Evolutionary conservation across 2,113 vertebrate genomes (phyloP).

Genomic region (Nerophis ophidion): DNA sequence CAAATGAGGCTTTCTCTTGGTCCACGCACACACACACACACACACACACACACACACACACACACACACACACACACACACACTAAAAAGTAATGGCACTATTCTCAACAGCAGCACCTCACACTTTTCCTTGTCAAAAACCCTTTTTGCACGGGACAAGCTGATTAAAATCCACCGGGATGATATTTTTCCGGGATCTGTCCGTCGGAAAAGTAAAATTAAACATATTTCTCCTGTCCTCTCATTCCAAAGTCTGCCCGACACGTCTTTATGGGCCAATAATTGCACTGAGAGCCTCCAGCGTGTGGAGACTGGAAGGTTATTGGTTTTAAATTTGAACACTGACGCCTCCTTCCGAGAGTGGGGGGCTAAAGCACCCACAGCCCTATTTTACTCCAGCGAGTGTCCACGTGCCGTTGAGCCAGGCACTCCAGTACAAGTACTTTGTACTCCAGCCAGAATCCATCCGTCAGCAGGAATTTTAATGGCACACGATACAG

Average conservation of each 20-base stretch:
- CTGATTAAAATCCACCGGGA: conserved; percentile 27
- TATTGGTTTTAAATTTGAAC: conserved; percentile 56
- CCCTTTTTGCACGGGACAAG: conserved; percentile 30
- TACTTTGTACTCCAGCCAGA: conserved; percentile 15
- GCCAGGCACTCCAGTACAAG: conserved; percentile 43
- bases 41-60: neutral
- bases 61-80: conserved; percentile 6
- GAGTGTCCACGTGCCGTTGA: conserved; percentile 50
- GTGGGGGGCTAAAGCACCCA: conserved; percentile 6
- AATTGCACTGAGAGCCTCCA: conserved; percentile 47
- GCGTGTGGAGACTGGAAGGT: conserved; percentile 46
- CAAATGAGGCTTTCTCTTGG: too few species aligned
- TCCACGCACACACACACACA: neutral
- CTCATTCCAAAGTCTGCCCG: conserved; percentile 26
- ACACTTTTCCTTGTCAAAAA: conserved; percentile 41
- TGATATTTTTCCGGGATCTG: conserved; percentile 35
- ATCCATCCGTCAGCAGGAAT: neutral
- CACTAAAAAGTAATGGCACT: conserved; percentile 33
- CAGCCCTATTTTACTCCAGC: conserved; percentile 13
- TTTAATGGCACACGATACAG: neutral
- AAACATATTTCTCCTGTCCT: conserved; percentile 29
- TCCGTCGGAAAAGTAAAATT: conserved; percentile 42
- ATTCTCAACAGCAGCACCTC: conserved; percentile 35
- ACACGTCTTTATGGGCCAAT: conserved; percentile 47
- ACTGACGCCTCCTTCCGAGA: conserved; percentile 26